Conservation (phyloP, 2,797 vertebrate species). For the Myiotriccus ornatus region DNA sequence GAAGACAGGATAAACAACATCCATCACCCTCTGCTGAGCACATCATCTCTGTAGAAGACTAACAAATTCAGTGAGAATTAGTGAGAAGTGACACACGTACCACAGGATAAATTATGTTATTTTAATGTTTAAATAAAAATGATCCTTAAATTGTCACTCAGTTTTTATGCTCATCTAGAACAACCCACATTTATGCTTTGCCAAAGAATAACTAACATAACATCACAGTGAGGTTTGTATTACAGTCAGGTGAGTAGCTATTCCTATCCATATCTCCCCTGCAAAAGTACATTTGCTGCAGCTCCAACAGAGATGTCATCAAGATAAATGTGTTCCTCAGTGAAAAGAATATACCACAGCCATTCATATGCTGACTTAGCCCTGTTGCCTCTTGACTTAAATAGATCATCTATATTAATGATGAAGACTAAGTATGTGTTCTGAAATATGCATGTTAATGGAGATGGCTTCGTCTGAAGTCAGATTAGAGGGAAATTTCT, state of each 20-base stretch:
- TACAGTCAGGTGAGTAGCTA: neutral
- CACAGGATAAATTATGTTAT: neutral
- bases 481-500: neutral
- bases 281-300: neutral
- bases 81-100: neutral
- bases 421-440: neutral
- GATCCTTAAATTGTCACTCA: neutral
- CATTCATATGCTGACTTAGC: neutral
- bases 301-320: neutral
- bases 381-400: neutral
- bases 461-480: neutral
- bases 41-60: neutral
- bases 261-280: neutral
- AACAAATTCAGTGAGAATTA: neutral
- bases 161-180: neutral
- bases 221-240: neutral
- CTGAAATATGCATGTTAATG: neutral
- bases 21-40: fast-evolving
- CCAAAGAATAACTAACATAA: neutral
- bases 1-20: neutral
- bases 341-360: neutral
- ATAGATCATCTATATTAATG: neutral
- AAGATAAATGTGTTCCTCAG: neutral
- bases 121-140: neutral
- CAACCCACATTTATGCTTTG: neutral